Evolutionary conservation across 2,797 vertebrate genomes (phyloP).

Genomic region (Hylomyscus alleni): DNA sequence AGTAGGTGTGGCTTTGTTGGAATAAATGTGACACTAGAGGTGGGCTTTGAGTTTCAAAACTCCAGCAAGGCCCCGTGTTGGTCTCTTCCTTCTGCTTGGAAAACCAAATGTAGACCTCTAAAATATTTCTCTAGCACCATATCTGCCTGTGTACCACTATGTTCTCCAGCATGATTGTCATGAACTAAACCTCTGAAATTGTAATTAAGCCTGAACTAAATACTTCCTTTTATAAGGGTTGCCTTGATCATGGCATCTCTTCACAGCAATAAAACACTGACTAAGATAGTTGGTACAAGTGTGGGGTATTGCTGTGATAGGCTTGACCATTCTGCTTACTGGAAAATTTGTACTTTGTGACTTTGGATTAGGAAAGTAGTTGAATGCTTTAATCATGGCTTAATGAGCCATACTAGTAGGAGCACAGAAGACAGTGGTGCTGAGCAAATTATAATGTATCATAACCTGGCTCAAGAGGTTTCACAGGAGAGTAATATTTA

Average conservation of each 20-base stretch:
- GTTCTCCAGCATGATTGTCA: too few species aligned
- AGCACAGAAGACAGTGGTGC: neutral
- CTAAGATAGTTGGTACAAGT: neutral
- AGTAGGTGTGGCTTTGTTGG: neutral
- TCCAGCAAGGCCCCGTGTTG: neutral
- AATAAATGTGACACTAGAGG: neutral
- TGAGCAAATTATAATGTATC: neutral
- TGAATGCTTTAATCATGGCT: neutral
- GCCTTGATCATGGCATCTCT: neutral
- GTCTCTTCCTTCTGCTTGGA: neutral
- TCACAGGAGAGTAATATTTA: neutral
- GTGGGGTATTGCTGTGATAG: neutral
- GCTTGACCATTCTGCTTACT: neutral
- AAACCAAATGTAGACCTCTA: neutral
- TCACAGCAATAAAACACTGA: neutral
- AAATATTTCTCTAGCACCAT: neutral
- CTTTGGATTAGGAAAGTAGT: neutral
- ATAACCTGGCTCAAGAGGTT: neutral
- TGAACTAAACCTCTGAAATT: neutral
- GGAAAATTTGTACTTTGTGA: neutral
- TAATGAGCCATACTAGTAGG: neutral
- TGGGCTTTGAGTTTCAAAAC: neutral
- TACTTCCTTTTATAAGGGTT: neutral
- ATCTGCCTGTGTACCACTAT: neutral
- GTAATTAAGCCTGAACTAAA: neutral